Base-by-base conservation (phyloP, 1,140 invertebrate genomes). In the Odontomachus brunneus region DNA sequence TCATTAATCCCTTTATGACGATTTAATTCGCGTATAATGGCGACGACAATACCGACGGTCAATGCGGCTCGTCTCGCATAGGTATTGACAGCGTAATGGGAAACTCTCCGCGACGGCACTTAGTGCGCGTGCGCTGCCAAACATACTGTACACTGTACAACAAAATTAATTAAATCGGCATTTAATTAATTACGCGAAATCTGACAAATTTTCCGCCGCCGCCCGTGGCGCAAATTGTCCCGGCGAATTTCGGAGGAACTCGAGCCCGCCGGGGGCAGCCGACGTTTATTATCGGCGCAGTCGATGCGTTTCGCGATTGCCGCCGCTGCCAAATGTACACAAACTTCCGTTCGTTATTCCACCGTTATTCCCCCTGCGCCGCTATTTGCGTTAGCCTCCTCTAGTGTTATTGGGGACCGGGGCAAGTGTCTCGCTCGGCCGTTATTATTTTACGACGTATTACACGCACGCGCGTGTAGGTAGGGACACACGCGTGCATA, bases 141-240 rank as follows among this genome's bases (percentile, higher is more conserved):
- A 80, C 75, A 71, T 69, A 69, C 51, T 48, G 26, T 49, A 84
- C 82, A 69, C 51, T 48, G 26, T 49, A 84, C 82, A 84, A 81
- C 81, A 69, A 71, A 75, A 81, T 84, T 84, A 84, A 84, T 84
- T 84, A 84, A 84, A 84, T 38, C 55, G 51, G 55, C 15, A 84
- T 84, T 84, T 80, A 84, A 84, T 84, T 84, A 84, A 84, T 84
- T 80, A 84, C 48, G 51, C 75, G 51, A 84, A 67, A 81, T 66
- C 75, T 65, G 75, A 80, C 55, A 65, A 65, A 59, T 78, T 83
- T 57, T 78, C 74, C 60, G 38, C 63, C 63, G 15, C 53, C 44
- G 55, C n/a, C n/a, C 74, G 3, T n/a, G 57, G 33, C 38, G 75
- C 75, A 84, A 84, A 78, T 83, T 78, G 74, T 83, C 73, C 53